Conservation (phyloP, 2,797 vertebrate genomes). For the Muscicapa comitata region DNA sequence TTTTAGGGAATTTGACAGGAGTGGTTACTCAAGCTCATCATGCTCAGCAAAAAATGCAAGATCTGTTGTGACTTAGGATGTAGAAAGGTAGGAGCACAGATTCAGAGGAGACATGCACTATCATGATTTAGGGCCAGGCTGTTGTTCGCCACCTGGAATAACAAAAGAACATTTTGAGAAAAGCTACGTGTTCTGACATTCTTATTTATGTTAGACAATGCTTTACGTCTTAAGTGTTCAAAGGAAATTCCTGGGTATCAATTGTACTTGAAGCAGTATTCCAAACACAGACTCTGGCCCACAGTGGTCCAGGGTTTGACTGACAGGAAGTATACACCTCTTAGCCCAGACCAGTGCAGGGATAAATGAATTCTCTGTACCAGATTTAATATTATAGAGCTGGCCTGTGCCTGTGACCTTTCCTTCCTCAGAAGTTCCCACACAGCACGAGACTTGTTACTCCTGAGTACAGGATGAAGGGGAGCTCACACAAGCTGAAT, state of each 20-base stretch:
- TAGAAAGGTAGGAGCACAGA: neutral
- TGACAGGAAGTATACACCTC: neutral
- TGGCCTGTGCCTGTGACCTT: neutral
- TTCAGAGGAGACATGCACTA: neutral
- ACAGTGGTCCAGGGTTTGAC: neutral
- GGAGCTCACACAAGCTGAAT: neutral
- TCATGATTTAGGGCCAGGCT: neutral
- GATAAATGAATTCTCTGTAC: neutral
- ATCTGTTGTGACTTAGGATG: neutral
- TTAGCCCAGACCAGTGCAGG: neutral
- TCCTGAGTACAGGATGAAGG: rapidly evolving
- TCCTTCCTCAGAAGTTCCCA: neutral
- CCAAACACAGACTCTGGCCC: neutral
- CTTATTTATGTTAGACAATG: neutral
- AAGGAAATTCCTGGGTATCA: neutral
- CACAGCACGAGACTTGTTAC: neutral
- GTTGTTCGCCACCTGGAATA: neutral
- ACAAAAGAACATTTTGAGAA: neutral
- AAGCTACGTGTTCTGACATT: neutral
- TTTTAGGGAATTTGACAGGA: neutral
- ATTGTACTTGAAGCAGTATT: neutral
- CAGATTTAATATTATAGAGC: neutral
- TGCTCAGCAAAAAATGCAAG: neutral
- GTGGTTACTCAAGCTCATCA: neutral
- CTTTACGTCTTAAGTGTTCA: neutral